These are phyloP conservation scores for Bimastos eiseni DNA, from an alignment of 2,888 invertebrate genomes.

Conservation along the genomic window DNA sequence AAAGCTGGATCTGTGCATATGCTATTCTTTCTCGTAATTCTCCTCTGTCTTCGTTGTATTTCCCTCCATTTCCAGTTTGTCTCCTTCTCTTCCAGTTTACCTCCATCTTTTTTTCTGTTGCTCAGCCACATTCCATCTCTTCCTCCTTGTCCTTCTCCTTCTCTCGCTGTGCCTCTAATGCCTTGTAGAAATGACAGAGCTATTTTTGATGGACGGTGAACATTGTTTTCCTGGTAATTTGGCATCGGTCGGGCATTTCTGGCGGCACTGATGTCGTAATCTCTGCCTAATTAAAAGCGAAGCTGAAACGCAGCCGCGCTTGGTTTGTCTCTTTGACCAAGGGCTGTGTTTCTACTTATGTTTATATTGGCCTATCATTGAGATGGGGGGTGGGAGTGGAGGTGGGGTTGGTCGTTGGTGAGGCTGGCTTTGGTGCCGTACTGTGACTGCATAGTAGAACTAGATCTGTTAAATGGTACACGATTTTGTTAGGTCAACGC, in stretches of 20 bases:
- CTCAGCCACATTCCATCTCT: too few species aligned
- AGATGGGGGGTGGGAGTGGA: background rate
- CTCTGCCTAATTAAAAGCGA: constrained; percentile 6
- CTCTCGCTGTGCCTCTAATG: background rate
- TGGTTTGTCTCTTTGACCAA: background rate
- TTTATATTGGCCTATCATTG: background rate
- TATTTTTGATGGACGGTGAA: background rate
- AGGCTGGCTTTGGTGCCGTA: background rate
- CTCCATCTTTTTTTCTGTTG: too few species aligned
- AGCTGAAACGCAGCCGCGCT: background rate
- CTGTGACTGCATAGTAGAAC: background rate
- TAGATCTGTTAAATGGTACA: background rate
- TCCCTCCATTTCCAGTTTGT: background rate
- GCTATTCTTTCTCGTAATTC: background rate
- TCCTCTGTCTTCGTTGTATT: background rate
- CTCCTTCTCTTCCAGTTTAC: too few species aligned
- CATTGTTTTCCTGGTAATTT: background rate
- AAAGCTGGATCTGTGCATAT: too few species aligned
- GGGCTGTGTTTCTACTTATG: background rate
- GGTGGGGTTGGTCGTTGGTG: background rate
- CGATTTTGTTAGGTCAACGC: background rate
- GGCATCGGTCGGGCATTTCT: constrained; percentile 5
- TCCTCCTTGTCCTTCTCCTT: background rate
- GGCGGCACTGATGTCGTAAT: constrained; percentile 3
- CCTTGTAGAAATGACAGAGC: background rate